Evolutionary conservation across 2,888 invertebrate species (phyloP), one percentile per base, ranked within the genome.

Genomic region (Orthosia cruda): DNA sequence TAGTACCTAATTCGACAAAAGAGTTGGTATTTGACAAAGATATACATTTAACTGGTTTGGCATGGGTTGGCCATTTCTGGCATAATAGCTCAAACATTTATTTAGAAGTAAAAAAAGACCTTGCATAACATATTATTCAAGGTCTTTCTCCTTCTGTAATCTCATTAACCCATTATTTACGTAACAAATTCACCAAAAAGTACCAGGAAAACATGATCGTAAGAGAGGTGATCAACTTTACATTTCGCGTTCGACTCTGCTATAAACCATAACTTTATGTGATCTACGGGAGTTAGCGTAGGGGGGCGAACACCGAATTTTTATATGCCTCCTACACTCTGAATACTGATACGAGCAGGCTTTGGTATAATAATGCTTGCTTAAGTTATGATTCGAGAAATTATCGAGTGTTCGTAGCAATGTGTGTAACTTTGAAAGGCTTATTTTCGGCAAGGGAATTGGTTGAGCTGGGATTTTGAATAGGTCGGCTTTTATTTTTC

Each of bases 221-320:
- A 72, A 74, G 77, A 47, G 54, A 9, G 67, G 79, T 74, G 80
- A 88, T 89, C 89, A 88, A 92, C 90, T 94, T 91, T 89, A 89
- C 93, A 93, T 94, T 94, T 92, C 89, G 88, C 82, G 82, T 88
- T 85, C 89, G 88, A 84, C 65, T 89, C 89, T 69, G 85, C 89
- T 91, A 93, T 95, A 95, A 95, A 95, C 91, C 92, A 92, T 91
- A 92, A 92, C 91, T 94, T 93, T 94, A 93, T 93, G 91, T 92
- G 94, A 94, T 94, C 90, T 91, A 92, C 92, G 92, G 91, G 93
- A 91, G 83, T 89, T 74, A 89, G 84, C 89, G 87, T 76, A 69
- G 50, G 71, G 81, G 80, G 82, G 85, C 86, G 89, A 88, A 88
- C 87, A 89, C 89, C 89, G 92, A 92, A 92, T 93, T 93, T 94